These are phyloP conservation scores for Uloborus plumipes DNA, from an alignment of 2,888 invertebrate genomes.

Conservation along the genomic window DNA sequence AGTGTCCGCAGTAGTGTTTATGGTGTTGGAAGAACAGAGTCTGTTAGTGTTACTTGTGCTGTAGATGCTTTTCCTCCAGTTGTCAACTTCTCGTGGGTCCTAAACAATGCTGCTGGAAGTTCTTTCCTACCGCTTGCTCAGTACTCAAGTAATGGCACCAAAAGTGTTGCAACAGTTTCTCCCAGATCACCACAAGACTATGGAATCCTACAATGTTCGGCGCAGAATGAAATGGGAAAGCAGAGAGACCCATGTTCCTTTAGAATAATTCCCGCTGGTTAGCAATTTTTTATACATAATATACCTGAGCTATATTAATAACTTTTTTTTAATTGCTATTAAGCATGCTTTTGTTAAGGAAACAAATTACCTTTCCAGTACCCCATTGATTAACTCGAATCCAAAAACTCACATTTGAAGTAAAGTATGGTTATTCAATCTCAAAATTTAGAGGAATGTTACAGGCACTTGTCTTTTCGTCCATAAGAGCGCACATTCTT, in stretches of 20 bases:
- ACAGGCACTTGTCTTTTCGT: too few relatives aligned
- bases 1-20: conserved; percentile 51
- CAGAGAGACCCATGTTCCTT: conserved; percentile 63
- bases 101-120: conserved; percentile 38
- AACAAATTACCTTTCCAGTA: too few relatives aligned
- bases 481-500: too few relatives aligned
- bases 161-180: conserved; percentile 52
- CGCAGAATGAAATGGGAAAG: conserved; percentile 40
- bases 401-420: too few relatives aligned
- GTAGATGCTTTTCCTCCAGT: conserved; percentile 50
- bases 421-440: too few relatives aligned
- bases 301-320: too few relatives aligned
- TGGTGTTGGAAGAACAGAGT: conserved; percentile 57
- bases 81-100: conserved; percentile 58
- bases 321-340: too few relatives aligned
- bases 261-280: conserved; percentile 60
- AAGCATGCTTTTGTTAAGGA: too few relatives aligned
- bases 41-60: conserved; percentile 56
- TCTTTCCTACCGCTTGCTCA: conserved; percentile 27
- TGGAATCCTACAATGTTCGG: conserved; percentile 52
- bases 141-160: conserved; percentile 46
- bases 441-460: too few relatives aligned
- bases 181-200: conserved; percentile 51
- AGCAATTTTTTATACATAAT: not conserved
- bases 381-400: too few relatives aligned